A percentile compares a stretch with the other conserved stretches of the same genome.
Conservation (phyloP, 2,797 vertebrate genomes). For the Chaetophractus vellerosus region DNA sequence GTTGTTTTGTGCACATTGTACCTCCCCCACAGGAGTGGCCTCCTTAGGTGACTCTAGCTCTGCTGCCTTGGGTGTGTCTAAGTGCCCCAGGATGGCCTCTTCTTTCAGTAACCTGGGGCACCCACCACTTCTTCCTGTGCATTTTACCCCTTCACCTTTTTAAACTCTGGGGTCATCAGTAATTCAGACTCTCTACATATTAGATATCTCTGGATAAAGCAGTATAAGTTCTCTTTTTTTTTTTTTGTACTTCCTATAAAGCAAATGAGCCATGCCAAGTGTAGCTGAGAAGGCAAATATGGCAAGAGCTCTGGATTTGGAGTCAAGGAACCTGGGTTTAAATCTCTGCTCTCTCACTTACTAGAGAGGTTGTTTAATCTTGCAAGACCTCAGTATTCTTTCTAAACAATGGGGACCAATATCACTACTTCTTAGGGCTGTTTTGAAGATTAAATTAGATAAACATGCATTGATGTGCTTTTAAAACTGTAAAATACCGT, state of each 20-base stretch:
- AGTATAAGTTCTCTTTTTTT: neutral
- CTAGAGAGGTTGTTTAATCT: neutral
- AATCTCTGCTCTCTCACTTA: neutral
- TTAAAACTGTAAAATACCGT: neutral
- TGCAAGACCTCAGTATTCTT: neutral
- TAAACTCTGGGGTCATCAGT: neutral
- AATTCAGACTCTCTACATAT: neutral
- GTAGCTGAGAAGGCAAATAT: neutral
- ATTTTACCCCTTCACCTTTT: no score
- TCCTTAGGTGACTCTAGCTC: neutral
- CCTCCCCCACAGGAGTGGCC: accelerated
- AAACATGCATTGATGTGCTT: accelerated
- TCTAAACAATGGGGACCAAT: neutral
- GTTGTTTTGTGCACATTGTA: neutral
- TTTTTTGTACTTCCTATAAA: neutral
- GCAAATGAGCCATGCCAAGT: neutral
- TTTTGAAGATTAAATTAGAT: neutral
- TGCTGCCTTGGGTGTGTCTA: neutral
- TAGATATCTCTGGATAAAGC: neutral
- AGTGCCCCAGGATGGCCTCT: neutral
- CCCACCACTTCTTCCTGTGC: neutral
- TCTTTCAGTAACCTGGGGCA: neutral
- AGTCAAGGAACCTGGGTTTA: neutral
- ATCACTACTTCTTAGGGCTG: neutral
- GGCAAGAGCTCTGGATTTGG: neutral